A percentile compares a stretch with the other conserved stretches of the same genome.
Conservation (phyloP, 1,140 invertebrate genomes). For the Drosophila tristis region DNA sequence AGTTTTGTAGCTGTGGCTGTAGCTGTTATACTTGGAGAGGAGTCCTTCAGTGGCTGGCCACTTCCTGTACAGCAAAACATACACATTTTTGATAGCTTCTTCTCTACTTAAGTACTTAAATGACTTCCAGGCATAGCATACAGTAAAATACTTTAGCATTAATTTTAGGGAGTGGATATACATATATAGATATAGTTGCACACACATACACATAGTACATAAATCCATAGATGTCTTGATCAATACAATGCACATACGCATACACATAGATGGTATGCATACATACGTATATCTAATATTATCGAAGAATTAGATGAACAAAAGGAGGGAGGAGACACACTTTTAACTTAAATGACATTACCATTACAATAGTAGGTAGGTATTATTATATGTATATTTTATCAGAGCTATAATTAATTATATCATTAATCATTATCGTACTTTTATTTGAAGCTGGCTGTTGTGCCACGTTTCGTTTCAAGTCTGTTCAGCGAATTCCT, state of each 20-base stretch:
- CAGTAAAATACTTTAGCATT: slow-evolving; percentile 71
- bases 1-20: too few relatives aligned
- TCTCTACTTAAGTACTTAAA: slow-evolving; percentile 73
- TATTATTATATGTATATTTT: slow-evolving; percentile 20
- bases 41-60: not conserved
- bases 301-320: slow-evolving; percentile 61
- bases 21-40: too few relatives aligned
- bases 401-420: slow-evolving; percentile 10
- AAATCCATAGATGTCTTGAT: slow-evolving; percentile 50
- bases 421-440: slow-evolving; percentile 28
- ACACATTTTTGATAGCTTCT: slow-evolving; percentile 36
- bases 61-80: slow-evolving; percentile 15
- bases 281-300: slow-evolving; percentile 48
- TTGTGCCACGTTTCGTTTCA: slow-evolving; percentile 24
- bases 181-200: slow-evolving; percentile 20
- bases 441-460: slow-evolving; percentile 41
- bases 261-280: slow-evolving; percentile 36
- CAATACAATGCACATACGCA: slow-evolving; percentile 51
- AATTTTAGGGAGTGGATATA: slow-evolving; percentile 33
- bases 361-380: slow-evolving; percentile 53
- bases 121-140: slow-evolving; percentile 68
- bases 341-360: slow-evolving; percentile 56
- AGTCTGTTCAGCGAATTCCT: slow-evolving; percentile 73
- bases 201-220: slow-evolving; percentile 38
- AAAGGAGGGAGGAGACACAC: slow-evolving; percentile 32